These are phyloP conservation scores for Trichacis sp. DNA, from an alignment of 2,888 invertebrate species.

Conservation along the genomic window DNA sequence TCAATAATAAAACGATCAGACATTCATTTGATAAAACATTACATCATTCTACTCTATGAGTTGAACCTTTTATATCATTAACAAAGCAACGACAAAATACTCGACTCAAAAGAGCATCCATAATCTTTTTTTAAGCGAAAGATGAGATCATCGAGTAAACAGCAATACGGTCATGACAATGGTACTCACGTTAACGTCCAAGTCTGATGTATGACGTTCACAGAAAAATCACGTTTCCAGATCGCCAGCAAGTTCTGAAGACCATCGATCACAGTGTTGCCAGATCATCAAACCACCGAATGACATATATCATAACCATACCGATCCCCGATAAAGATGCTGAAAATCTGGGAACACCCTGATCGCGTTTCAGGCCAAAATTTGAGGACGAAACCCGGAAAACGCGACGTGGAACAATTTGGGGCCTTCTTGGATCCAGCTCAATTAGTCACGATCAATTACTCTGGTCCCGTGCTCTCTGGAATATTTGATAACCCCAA, in stretches of 20 bases:
- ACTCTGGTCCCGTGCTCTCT: conserved; percentile 33
- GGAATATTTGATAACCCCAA: conserved; percentile 44
- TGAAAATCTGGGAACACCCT: conserved; percentile 9
- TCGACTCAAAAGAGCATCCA: too few relatives aligned
- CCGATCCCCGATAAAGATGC: too few relatives aligned
- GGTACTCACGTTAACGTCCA: background rate
- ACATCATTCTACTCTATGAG: too few relatives aligned
- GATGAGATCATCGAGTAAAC: background rate
- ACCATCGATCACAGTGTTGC: conserved; percentile 2
- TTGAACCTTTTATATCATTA: too few relatives aligned
- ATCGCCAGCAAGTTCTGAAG: background rate
- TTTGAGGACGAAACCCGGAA: conserved; percentile 6
- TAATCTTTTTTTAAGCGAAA: background rate
- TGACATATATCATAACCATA: too few relatives aligned
- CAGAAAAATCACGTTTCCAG: conserved; percentile 1
- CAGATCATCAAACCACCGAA: background rate
- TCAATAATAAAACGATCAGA: too few relatives aligned
- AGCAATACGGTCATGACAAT: background rate
- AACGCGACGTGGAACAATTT: conserved; percentile 1
- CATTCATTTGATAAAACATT: too few relatives aligned
- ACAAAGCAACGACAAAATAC: too few relatives aligned
- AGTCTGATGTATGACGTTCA: background rate
- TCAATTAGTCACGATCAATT: conserved; percentile 14
- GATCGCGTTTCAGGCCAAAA: conserved; percentile 1
- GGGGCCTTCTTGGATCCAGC: background rate